Evolutionary conservation across 2,797 vertebrate species (phyloP).

Genomic region (Menidia menidia): DNA sequence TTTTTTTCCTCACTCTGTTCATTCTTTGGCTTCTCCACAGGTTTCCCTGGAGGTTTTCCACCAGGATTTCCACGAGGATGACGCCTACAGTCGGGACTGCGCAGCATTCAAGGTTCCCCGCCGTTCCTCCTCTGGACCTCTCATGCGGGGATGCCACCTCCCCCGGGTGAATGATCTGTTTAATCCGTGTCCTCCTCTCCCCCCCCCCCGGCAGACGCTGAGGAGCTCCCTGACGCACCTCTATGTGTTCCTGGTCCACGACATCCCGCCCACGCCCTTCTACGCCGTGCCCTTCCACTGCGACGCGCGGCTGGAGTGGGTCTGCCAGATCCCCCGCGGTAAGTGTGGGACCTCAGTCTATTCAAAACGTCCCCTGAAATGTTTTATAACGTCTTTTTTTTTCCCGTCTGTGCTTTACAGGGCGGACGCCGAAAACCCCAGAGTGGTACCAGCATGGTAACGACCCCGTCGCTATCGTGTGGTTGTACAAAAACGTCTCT

Average conservation of each 20-base stretch:
- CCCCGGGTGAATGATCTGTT: constrained; percentile 2
- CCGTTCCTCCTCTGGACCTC: no score
- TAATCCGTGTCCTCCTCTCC: constrained; percentile 45
- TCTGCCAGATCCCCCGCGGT: constrained; percentile 95
- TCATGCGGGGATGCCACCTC: no score
- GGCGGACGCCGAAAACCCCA: constrained; percentile 85
- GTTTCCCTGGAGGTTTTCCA: constrained; percentile 86
- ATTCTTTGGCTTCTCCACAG: constrained; percentile 72
- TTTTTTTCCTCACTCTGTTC: no score
- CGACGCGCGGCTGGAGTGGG: constrained; percentile 92
- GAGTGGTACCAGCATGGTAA: constrained; percentile 96
- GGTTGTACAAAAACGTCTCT: no score
- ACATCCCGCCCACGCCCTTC: constrained; percentile 65
- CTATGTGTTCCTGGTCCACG: constrained; percentile 46
- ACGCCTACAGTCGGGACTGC: constrained; percentile 90
- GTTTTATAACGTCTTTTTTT: neutral
- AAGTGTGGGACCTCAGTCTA: no score
- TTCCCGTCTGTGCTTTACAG: constrained; percentile 82
- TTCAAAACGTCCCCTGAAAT: no score
- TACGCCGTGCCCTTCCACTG: constrained; percentile 91
- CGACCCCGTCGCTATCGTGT: no score
- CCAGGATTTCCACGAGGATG: constrained; percentile 86
- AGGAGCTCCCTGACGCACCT: constrained; percentile 61
- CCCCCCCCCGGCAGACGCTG: constrained; percentile 71
- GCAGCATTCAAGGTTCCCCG: constrained; percentile 95